Percentiles rank a stretch among this genome's conserved stretches.
These are phyloP conservation scores for Drosophila siamana DNA, from an alignment of 2,888 invertebrate species.

Conservation along the genomic window DNA sequence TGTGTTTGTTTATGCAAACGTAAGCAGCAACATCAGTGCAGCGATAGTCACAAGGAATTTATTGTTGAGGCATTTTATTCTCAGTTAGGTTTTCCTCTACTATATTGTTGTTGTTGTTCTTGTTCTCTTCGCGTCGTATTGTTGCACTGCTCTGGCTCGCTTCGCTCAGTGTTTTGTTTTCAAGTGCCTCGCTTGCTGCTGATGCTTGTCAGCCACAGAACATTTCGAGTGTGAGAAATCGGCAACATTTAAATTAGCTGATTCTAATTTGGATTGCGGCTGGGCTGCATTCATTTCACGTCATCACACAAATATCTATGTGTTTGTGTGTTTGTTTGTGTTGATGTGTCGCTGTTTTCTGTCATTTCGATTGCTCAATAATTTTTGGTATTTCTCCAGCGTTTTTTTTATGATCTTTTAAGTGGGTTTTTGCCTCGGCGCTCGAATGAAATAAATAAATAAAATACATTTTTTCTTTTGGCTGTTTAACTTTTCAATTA, in stretches of 20 bases:
- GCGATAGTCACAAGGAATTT: slow-evolving; percentile 72
- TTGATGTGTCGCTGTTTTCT: slow-evolving; percentile 51
- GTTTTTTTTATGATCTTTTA: slow-evolving; percentile 40
- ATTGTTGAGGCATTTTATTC: slow-evolving; percentile 74
- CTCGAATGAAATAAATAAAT: slow-evolving; percentile 21
- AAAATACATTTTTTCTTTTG: slow-evolving; percentile 6
- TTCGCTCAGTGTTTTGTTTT: slow-evolving; percentile 22
- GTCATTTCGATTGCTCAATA: slow-evolving; percentile 66
- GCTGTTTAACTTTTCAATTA: slow-evolving; percentile 24
- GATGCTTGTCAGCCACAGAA: slow-evolving; percentile 35
- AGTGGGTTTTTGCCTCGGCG: slow-evolving; percentile 44
- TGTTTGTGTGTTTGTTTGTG: slow-evolving; percentile 12
- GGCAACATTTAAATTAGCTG: slow-evolving; percentile 75
- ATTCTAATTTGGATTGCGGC: slow-evolving; percentile 66
- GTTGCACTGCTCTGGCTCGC: background rate
- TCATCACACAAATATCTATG: slow-evolving; percentile 37
- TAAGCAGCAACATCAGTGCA: slow-evolving; percentile 26
- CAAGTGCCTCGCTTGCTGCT: slow-evolving; percentile 35
- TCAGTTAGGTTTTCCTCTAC: slow-evolving; percentile 35
- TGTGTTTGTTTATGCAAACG: slow-evolving; percentile 52
- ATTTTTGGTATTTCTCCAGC: slow-evolving; percentile 37
- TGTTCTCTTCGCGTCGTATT: slow-evolving; percentile 13
- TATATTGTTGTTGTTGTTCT: slow-evolving; percentile 36
- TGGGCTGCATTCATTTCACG: slow-evolving; percentile 69
- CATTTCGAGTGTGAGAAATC: slow-evolving; percentile 60